Evolutionary conservation across 1,140 invertebrate genomes (phyloP), one percentile per base, ranked within the genome.

Genomic region (Belonocnema kinseyi): DNA sequence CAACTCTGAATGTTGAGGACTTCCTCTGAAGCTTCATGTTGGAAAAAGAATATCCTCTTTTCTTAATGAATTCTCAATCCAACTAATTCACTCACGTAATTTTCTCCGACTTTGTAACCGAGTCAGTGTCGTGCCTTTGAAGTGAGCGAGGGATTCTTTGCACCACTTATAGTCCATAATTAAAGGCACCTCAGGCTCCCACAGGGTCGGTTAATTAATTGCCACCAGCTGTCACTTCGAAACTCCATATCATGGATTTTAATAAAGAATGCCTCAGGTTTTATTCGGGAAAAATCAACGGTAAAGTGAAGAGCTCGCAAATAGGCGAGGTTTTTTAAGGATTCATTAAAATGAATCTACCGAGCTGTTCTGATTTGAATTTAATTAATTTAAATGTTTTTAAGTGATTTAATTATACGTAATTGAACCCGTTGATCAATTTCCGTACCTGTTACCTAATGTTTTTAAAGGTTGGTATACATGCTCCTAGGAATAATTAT

Each of bases 11-110:
- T 66, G 14, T 66, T 21, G 26, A 66, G 21, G 16, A 66, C 26
- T 66, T 66, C 33, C 61, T 66, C 16, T 14, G 26, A n/a, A 66
- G 61, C 33, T n/a, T 66, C 40, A 46, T 66, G 3, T 16, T 66
- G 61, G 61, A 66, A 72, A 78, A 73, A 74, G 54, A 50, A 77
- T 66, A 58, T 71, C 76, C 75, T 77, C 76, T 52, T 73, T 78
- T 72, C 73, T 75, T 80, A 81, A 82, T 82, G 79, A 84, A 84
- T 84, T 77, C 46, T 82, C 78, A 52, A 19, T 54, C 46, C 74
- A 46, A 70, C 70, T 80, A 76, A 83, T 79, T 80, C 71, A 52
- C 77, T 80, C 74, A 72, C 75, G 74, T 80, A 81, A 85, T 83
- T 85, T 83, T 76, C 82, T 81, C 50, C 54, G 21, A 53, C 79